Percentiles rank a stretch among this genome's conserved stretches.
phyloP scores from a whole-genome alignment of 2,113 vertebrate species.

The Carassius carassius region DNA sequence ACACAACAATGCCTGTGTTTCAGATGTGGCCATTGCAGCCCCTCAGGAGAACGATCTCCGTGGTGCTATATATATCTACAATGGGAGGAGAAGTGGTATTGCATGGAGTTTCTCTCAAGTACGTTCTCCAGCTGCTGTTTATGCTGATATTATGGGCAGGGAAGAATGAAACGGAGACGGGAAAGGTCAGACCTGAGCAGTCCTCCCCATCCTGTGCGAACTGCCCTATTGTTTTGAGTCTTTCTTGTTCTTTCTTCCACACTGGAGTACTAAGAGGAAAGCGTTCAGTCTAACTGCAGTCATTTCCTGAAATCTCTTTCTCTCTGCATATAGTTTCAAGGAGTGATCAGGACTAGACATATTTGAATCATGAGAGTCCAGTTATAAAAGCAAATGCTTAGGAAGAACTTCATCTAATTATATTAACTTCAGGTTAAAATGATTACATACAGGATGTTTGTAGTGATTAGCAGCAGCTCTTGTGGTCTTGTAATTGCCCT shows the following conservation, averaged over 20 bases:
- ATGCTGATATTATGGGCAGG: not conserved
- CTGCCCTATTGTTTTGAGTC: slow-evolving; percentile 19
- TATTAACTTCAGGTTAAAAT: not conserved
- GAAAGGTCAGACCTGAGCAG: slow-evolving; percentile 31
- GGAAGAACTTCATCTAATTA: not conserved
- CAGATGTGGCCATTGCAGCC: slow-evolving; percentile 86
- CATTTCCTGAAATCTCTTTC: slow-evolving; percentile 32
- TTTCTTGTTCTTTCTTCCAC: not conserved
- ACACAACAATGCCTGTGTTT: slow-evolving; percentile 42
- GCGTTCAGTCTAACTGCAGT: slow-evolving; percentile 9
- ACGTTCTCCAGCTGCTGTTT: slow-evolving; percentile 26
- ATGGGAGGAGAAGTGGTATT: slow-evolving; percentile 82
- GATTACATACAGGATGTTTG: not conserved
- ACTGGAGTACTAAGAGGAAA: not conserved
- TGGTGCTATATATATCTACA: slow-evolving; percentile 87
- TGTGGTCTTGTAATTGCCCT: not conserved
- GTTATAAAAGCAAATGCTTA: not conserved
- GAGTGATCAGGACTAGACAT: not conserved
- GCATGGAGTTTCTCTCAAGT: slow-evolving; percentile 80
- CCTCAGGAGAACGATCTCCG: slow-evolving; percentile 82
- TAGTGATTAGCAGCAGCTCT: not conserved
- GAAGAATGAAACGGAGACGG: not conserved
- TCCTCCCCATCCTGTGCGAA: slow-evolving; percentile 38
- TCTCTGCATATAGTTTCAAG: not conserved
- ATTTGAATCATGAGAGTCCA: not conserved